Conservation (phyloP, 2,888 invertebrate genomes). For the Pterostichus niger region DNA sequence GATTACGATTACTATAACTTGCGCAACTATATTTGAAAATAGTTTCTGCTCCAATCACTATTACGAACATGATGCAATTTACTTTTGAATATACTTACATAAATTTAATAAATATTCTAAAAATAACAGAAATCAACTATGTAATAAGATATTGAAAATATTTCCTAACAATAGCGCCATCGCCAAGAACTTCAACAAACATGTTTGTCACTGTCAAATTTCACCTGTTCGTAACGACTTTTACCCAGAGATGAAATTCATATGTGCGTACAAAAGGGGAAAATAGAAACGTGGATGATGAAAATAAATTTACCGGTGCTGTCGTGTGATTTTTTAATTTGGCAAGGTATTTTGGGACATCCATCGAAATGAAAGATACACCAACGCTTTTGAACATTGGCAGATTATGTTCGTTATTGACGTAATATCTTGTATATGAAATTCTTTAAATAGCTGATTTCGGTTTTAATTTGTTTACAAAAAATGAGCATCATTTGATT, state of each 20-base stretch:
- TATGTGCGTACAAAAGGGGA: neutral
- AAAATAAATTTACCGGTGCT: slow-evolving; percentile 18
- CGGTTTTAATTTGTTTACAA: slow-evolving; percentile 7
- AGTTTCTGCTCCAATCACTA: too few species aligned
- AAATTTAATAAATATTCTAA: slow-evolving; percentile 5
- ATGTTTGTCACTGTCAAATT: slow-evolving; percentile 29
- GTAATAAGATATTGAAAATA: slow-evolving; percentile 13
- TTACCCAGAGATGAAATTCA: slow-evolving; percentile 18
- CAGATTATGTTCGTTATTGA: slow-evolving; percentile 38
- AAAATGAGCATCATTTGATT: slow-evolving; percentile 14
- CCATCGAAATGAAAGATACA: slow-evolving; percentile 52
- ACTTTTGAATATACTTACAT: neutral
- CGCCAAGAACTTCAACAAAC: slow-evolving; percentile 33
- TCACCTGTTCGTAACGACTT: slow-evolving; percentile 44
- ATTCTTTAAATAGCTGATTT: slow-evolving; percentile 46
- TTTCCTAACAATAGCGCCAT: slow-evolving; percentile 2
- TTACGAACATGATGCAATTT: too few species aligned
- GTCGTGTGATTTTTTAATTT: slow-evolving; percentile 2
- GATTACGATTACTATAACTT: too few species aligned
- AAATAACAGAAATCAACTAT: neutral
- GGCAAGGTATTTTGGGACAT: slow-evolving; percentile 54
- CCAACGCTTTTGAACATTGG: slow-evolving; percentile 42
- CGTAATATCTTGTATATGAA: slow-evolving; percentile 23
- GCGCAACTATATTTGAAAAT: too few species aligned
- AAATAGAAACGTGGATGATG: slow-evolving; percentile 23